phyloP scores from a whole-genome alignment of 2,888 invertebrate genomes.

The Rhagonycha fulva region DNA sequence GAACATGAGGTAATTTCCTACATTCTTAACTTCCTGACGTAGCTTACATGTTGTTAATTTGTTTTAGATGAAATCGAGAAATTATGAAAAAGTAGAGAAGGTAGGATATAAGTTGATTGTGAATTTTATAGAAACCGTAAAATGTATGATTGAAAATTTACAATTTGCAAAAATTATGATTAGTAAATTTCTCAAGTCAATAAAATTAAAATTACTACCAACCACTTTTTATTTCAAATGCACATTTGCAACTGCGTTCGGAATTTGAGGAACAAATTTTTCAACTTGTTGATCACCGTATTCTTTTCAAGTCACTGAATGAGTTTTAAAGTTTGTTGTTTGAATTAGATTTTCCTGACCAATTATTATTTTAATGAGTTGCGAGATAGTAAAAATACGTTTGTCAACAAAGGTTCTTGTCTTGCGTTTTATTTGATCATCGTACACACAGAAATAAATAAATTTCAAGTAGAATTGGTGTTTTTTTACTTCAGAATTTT shows the following conservation, averaged over 20 bases:
- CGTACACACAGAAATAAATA: conserved; percentile 3
- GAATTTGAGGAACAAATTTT: conserved; percentile 55
- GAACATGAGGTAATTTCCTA: conserved; percentile 86
- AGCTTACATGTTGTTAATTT: neutral
- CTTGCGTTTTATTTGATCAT: conserved; percentile 34
- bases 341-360: conserved; percentile 37
- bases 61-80: conserved; percentile 93
- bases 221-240: conserved; percentile 42
- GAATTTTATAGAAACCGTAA: neutral
- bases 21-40: neutral
- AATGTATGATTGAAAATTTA: conserved; percentile 26
- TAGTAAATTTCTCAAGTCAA: conserved; percentile 31
- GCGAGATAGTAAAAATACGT: conserved; percentile 31
- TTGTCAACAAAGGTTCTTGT: conserved; percentile 43
- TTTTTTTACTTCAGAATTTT: conserved; percentile 39
- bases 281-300: neutral
- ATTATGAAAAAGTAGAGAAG: conserved; percentile 99
- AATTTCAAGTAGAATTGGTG: conserved; percentile 29
- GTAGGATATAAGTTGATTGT: conserved; percentile 57
- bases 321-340: conserved; percentile 41
- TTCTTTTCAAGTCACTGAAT: neutral
- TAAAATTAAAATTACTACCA: conserved; percentile 19
- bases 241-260: conserved; percentile 45
- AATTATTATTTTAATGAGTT: neutral
- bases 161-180: conserved; percentile 23